Base-by-base conservation (phyloP, 2,888 invertebrate species). In the Erebia palarica region DNA sequence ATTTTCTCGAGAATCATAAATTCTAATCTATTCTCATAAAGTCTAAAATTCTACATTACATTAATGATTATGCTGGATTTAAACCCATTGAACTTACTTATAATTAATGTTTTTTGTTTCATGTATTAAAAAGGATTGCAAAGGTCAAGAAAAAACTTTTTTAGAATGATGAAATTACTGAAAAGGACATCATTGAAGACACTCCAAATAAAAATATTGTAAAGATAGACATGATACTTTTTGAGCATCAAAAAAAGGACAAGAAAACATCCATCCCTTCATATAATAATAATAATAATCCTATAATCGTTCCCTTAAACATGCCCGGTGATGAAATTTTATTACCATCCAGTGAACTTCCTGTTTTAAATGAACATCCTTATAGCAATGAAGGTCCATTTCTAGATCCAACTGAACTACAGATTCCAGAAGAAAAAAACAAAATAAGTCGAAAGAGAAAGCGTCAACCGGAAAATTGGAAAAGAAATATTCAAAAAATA, bases 201-300 rank as follows among this genome's bases (percentile, higher is more conserved):
- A 51, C 51, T 51, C 51, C 51, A 51, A n/a, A 51, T 51, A 51
- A 51, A 51, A 51, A 51, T 51, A 51, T 51, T 51, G 51, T 51
- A n/a, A 51, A 51, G 51, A 51, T 51, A 51, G 51, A 51, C n/a
- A n/a, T 51, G 51, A 51, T 51, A 51, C 51, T 51, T 51, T 51
- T 51, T 51, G 51, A 51, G 51, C 51, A 51, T 51, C 51, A 51
- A 51, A n/a, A 51, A 51, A 51, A 51, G 51, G 51, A 14, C 14
- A 51, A 51, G 51, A 51, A 51, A 51, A 42, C 14, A 49, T 49
- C 47, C n/a, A 51, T 51, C 51, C 4, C 51, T 51, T n/a, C 51
- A 51, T 51, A 51, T 51, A 7, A 51, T 51, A 14, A 51, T 51
- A 7, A 51, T 51, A 14, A 51, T 51, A n/a, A 51, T 51, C 5